phyloP scores from a whole-genome alignment of 2,113 vertebrate species.

The Octodon degus region DNA sequence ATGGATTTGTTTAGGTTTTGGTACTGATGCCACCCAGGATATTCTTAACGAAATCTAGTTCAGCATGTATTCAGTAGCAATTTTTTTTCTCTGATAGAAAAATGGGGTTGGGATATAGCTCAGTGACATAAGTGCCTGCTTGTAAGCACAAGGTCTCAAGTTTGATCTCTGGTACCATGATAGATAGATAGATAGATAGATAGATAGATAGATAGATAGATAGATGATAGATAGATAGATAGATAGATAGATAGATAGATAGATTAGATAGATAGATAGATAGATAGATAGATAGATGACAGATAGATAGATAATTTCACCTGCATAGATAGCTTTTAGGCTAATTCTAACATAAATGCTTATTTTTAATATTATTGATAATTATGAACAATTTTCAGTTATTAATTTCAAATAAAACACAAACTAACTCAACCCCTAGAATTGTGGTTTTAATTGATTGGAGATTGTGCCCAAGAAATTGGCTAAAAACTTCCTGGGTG shows the following conservation, averaged over 20 bases:
- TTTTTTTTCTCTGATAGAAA: neutral
- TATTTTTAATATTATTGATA: neutral
- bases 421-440: neutral
- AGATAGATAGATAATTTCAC: neutral
- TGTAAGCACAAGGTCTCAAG: too few relatives aligned
- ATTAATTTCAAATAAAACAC: neutral
- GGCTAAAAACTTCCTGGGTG: neutral
- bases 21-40: neutral
- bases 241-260: too few relatives aligned
- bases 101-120: neutral
- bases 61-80: neutral
- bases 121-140: too few relatives aligned
- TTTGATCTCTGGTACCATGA: too few relatives aligned
- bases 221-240: too few relatives aligned
- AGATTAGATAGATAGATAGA: too few relatives aligned
- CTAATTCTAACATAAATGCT: neutral
- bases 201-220: too few relatives aligned
- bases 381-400: neutral
- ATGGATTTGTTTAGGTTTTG: neutral
- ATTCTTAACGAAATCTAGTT: conserved; percentile 8
- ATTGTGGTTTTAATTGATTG: neutral
- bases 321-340: neutral
- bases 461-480: neutral
- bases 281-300: too few relatives aligned
- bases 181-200: too few relatives aligned